Conservation (phyloP, 2,797 vertebrate genomes). For the Acanthurus leucopareius region DNA sequence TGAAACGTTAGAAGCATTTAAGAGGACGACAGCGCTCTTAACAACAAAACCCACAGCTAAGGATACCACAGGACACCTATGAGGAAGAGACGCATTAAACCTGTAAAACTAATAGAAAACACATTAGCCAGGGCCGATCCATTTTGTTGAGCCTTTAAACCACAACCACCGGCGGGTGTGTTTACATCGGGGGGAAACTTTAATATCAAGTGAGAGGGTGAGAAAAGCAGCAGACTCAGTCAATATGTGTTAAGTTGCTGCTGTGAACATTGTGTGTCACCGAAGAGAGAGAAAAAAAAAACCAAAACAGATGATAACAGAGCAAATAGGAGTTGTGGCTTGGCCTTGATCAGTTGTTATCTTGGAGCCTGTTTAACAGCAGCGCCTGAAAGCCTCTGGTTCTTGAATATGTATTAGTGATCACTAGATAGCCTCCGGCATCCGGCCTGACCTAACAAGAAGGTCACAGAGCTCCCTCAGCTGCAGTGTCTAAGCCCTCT, state of each 20-base stretch:
- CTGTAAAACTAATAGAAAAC: conserved; percentile 48
- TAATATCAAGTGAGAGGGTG: conserved; percentile 48
- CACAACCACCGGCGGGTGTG: conserved; percentile 2
- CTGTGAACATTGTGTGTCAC: conserved; percentile 48
- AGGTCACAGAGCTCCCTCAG: conserved; percentile 70
- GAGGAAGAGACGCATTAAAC: conserved; percentile 49
- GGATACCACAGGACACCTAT: conserved; percentile 40
- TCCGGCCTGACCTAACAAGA: conserved; percentile 70
- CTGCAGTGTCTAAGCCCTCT: conserved; percentile 29
- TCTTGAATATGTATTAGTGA: conserved; percentile 74
- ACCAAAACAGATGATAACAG: conserved; percentile 32
- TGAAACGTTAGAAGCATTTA: conserved; percentile 70
- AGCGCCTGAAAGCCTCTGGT: conserved; percentile 29
- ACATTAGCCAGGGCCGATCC: conserved; percentile 49
- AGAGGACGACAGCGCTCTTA: conserved; percentile 44
- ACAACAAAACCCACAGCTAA: conserved; percentile 61
- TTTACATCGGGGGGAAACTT: conserved; percentile 21
- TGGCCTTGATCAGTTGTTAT: conserved; percentile 48
- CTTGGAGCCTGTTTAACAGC: conserved; percentile 33
- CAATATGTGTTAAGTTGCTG: conserved; percentile 71
- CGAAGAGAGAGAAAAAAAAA: conserved; percentile 22
- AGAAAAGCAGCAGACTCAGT: conserved; percentile 62
- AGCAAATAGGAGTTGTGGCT: conserved; percentile 26
- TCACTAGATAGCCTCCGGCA: conserved; percentile 65
- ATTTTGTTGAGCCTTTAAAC: conserved; percentile 30